These are phyloP conservation scores for Plestiodon gilberti DNA, from an alignment of 2,113 vertebrate genomes.

Conservation along the genomic window DNA sequence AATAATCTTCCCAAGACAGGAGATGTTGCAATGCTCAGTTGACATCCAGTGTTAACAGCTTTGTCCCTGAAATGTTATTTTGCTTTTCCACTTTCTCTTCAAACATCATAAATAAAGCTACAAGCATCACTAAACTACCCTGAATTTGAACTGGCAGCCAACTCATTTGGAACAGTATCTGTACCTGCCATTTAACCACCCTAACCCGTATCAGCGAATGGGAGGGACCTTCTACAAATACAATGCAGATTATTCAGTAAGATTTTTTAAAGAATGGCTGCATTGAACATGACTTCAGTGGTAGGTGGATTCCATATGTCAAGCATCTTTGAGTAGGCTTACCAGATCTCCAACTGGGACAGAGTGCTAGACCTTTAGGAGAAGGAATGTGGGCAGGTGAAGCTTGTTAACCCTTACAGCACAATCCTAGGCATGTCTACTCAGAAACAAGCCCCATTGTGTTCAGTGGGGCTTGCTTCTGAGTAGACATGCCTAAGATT, in stretches of 20 bases:
- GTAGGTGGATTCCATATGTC: neutral
- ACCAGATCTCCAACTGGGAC: too few relatives aligned
- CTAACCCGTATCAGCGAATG: neutral
- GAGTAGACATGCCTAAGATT: too few relatives aligned
- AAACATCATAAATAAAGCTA: conserved; percentile 63
- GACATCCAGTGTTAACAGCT: conserved; percentile 42
- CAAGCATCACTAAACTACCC: conserved; percentile 51
- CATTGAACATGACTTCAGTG: neutral
- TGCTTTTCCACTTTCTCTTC: conserved; percentile 47
- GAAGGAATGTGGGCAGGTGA: too few relatives aligned
- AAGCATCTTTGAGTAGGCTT: neutral
- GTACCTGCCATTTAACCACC: conserved; percentile 37
- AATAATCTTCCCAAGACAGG: conserved; percentile 33
- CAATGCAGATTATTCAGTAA: neutral
- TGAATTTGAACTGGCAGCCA: conserved; percentile 52
- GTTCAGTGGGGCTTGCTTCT: too few relatives aligned
- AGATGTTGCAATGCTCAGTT: conserved; percentile 34
- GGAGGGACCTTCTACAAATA: conserved; percentile 4
- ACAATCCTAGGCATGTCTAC: too few relatives aligned
- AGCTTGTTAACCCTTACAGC: too few relatives aligned
- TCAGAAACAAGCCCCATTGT: too few relatives aligned
- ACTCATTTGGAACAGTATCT: conserved; percentile 39
- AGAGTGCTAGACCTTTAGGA: too few relatives aligned
- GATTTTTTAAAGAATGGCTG: neutral
- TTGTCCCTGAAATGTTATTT: conserved; percentile 52